Evolutionary conservation across 2,888 invertebrate species (phyloP), one percentile per base, ranked within the genome.

Genomic region (Dynastes maya): DNA sequence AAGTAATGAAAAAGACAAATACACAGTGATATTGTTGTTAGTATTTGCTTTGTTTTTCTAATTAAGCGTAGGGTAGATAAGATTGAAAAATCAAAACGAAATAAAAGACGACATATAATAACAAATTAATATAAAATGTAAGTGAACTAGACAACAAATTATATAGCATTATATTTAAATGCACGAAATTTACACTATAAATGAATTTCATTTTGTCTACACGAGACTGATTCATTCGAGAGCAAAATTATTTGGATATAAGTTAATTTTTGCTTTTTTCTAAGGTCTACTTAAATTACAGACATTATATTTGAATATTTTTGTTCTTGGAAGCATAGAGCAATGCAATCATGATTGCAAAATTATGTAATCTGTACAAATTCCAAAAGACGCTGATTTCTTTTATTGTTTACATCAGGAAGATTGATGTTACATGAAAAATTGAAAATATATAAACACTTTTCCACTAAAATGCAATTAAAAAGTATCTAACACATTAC

Each of bases 21-120:
- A 58, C 51, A 76, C 67, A 76, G 65, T 76, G 68, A 65, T 68
- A 76, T 76, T 76, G 68, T 68, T 76, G 72, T 61, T 74, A 74
- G 72, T 74, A 74, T 51, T 68, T 68, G 11, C 9, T n/a, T 67
- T 67, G n/a, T 40, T 45, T 67, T 67, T 67, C 27, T 27, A 64
- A 37, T 63, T 32, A 29, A 11, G 63, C 37, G 29, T 32, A 37
- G 22, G 16, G 65, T 67, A 63, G 63, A 63, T 32, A 32, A 32
- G 29, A 32, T 11, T 32, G 16, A 63, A 63, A 63, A 29, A 63
- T 63, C 63, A 32, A 63, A 63, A 29, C 5, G 1, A 63, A 22
- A 63, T 29, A 63, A 45, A 45, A 55, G 16, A 55, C 22, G 55
- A 55, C n/a, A 55, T n/a, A n/a, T 55, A 55, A 55, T 55, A 55